Conservation (phyloP, 2,797 vertebrate species). For the Euphonia xanthogaster region DNA sequence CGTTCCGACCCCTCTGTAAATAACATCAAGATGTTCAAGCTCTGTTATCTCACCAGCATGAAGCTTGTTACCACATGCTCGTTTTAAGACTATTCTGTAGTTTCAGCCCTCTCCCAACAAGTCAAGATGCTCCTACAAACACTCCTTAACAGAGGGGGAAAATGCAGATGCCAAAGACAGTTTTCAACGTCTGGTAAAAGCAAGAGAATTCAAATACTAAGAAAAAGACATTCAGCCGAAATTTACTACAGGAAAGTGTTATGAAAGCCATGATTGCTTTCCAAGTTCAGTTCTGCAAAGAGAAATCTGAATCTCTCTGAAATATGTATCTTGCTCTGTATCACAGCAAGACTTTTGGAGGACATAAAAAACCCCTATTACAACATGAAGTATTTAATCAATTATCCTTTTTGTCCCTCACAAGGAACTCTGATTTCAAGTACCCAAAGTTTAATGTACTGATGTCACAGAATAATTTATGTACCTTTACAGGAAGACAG, state of each 20-base stretch:
- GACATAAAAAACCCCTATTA: neutral
- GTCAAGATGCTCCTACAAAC: neutral
- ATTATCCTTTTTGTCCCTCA: neutral
- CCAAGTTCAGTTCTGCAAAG: neutral
- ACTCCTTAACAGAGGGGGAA: neutral
- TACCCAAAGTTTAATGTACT: neutral
- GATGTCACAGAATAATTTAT: neutral
- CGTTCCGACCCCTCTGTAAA: slow-evolving; percentile 92
- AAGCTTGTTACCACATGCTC: neutral
- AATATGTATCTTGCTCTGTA: neutral
- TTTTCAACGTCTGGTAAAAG: neutral
- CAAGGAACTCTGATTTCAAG: neutral
- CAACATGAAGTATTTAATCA: neutral
- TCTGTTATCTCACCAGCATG: neutral
- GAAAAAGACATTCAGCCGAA: neutral
- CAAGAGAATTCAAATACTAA: neutral
- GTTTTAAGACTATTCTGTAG: neutral
- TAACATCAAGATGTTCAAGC: neutral
- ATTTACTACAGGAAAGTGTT: neutral
- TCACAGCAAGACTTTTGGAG: neutral
- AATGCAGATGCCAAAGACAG: neutral
- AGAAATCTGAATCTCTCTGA: neutral
- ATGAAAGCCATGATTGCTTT: neutral
- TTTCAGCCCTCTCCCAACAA: neutral
- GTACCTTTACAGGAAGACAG: neutral